Conservation (phyloP, 2,888 invertebrate genomes). For the Stomorhina lunata region DNA sequence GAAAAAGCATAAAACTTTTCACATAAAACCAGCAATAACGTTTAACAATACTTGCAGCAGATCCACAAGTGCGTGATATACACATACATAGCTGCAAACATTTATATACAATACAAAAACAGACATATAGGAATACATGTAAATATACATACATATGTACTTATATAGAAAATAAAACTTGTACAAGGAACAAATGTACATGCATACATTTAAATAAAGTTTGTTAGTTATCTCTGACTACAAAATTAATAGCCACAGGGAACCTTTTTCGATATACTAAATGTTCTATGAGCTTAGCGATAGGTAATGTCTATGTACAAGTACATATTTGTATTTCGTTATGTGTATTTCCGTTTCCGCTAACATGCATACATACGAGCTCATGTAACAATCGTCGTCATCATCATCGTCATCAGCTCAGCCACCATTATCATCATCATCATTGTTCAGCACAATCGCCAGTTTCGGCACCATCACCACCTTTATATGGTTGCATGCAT, state of each 20-base stretch:
- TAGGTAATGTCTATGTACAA: not conserved
- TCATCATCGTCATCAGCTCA: not conserved
- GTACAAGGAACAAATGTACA: too few relatives aligned
- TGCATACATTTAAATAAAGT: constrained; percentile 16
- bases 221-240: constrained; percentile 55
- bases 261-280: constrained; percentile 35
- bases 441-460: not conserved
- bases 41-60: constrained; percentile 43
- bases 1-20: constrained; percentile 32
- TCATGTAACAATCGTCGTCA: constrained; percentile 24
- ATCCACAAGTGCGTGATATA: constrained; percentile 46
- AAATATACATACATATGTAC: not conserved
- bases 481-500: constrained; percentile 28
- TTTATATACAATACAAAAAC: not conserved
- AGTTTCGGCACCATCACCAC: not conserved
- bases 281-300: constrained; percentile 9
- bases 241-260: constrained; percentile 57
- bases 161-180: not conserved
- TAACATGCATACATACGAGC: constrained; percentile 29
- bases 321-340: not conserved
- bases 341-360: constrained; percentile 54
- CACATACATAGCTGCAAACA: too few relatives aligned
- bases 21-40: constrained; percentile 54
- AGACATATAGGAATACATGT: not conserved
- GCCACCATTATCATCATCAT: not conserved